A percentile compares a stretch with the other conserved stretches of the same genome.
Conservation (phyloP, 2,113 vertebrate species). For the Tetraodon nigroviridis region DNA sequence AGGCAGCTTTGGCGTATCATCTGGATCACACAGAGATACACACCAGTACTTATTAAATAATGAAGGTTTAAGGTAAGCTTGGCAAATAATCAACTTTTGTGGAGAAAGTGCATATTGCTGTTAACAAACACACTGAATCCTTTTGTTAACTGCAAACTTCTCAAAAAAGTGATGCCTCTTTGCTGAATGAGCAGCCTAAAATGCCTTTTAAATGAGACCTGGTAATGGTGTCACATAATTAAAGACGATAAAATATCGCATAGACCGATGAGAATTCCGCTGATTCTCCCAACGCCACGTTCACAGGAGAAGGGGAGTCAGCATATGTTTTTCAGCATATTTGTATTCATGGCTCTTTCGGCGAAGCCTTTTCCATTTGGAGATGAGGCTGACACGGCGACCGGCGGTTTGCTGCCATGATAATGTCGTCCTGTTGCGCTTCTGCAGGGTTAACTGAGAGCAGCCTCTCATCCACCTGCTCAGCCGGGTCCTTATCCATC, state of each 20-base stretch:
- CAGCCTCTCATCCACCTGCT: constrained; percentile 10
- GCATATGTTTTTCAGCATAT: constrained; percentile 58
- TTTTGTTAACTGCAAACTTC: too few species aligned
- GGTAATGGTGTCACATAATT: constrained; percentile 1
- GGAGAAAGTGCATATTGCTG: too few species aligned
- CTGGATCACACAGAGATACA: too few species aligned
- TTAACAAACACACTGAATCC: too few species aligned
- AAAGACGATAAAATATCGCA: neutral
- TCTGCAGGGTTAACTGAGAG: constrained; percentile 26
- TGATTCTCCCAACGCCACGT: constrained; percentile 12
- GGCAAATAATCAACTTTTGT: too few species aligned
- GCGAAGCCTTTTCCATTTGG: constrained; percentile 41
- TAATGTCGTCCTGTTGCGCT: constrained; percentile 34
- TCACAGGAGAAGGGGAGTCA: constrained; percentile 9
- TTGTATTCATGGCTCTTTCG: constrained; percentile 67
- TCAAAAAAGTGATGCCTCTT: too few species aligned
- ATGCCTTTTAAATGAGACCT: too few species aligned
- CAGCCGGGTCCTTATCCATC: constrained; percentile 6
- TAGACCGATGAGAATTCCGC: neutral
- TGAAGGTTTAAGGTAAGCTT: too few species aligned
- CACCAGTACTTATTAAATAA: too few species aligned
- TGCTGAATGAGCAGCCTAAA: too few species aligned
- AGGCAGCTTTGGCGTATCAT: too few species aligned
- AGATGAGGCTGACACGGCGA: constrained; percentile 63
- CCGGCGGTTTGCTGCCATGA: constrained; percentile 34